These are phyloP conservation scores for Listrodromus nycthemerus DNA, from an alignment of 2,888 invertebrate genomes.

Conservation along the genomic window DNA sequence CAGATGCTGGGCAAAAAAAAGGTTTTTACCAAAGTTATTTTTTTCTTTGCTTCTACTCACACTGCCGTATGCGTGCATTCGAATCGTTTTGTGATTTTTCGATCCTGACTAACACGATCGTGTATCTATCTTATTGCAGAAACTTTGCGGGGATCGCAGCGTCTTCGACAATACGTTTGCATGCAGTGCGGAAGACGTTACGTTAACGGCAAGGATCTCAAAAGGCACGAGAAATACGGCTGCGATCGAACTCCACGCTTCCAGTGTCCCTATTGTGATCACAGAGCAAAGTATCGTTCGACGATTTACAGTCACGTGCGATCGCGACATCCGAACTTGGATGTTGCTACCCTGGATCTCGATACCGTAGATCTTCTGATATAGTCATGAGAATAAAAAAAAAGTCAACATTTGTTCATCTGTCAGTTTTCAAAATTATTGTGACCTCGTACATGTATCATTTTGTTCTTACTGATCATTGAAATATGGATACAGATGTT, in stretches of 20 bases:
- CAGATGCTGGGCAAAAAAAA: not conserved
- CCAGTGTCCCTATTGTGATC: slow-evolving; percentile 79
- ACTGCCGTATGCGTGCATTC: not conserved
- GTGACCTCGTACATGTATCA: not conserved
- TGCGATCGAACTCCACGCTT: slow-evolving; percentile 79
- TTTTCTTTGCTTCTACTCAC: not conserved
- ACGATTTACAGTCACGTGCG: slow-evolving; percentile 78
- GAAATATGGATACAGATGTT: not conserved
- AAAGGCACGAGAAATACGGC: slow-evolving; percentile 75
- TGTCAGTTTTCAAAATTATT: not conserved
- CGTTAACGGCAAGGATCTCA: slow-evolving; percentile 73
- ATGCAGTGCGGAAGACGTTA: slow-evolving; percentile 73
- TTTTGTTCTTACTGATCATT: not conserved
- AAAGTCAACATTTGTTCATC: not conserved
- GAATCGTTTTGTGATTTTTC: not conserved
- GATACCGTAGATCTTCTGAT: slow-evolving; percentile 41
- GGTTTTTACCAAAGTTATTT: not conserved
- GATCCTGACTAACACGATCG: not conserved
- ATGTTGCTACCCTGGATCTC: slow-evolving; percentile 73
- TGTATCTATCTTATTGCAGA: not conserved
- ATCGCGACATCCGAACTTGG: slow-evolving; percentile 73
- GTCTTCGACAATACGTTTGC: slow-evolving; percentile 68
- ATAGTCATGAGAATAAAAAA: slow-evolving; percentile 54
- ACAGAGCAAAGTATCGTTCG: slow-evolving; percentile 77
- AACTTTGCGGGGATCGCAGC: not conserved